Evolutionary conservation across 2,888 invertebrate genomes (phyloP).

Genomic region (Netelia inedita): DNA sequence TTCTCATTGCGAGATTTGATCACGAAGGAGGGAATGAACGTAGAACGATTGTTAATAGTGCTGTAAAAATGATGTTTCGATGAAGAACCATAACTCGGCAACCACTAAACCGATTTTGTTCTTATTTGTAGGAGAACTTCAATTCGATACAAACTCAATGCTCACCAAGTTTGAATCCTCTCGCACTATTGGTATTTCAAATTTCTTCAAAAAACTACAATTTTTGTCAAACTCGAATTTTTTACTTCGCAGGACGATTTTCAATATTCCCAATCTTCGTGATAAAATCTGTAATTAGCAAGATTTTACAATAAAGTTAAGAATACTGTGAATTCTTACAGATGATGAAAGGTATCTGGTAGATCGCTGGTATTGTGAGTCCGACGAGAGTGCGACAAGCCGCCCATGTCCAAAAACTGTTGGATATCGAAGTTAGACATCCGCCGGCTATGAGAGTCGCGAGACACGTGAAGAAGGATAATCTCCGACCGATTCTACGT

Average conservation of each 20-base stretch:
- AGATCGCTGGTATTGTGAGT: constrained; percentile 95
- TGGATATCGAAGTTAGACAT: constrained; percentile 91
- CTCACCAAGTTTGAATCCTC: no score
- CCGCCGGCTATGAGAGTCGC: constrained; percentile 93
- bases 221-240: no score
- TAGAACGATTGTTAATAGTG: no score
- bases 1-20: no score
- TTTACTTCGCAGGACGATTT: neutral
- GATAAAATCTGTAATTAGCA: neutral
- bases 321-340: constrained; percentile 86
- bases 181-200: no score
- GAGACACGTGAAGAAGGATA: constrained; percentile 94
- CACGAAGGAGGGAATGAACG: no score
- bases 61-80: no score
- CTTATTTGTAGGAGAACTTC: no score
- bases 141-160: no score
- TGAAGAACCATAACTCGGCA: no score
- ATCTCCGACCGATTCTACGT: constrained; percentile 91
- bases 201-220: no score
- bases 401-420: constrained; percentile 94
- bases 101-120: no score
- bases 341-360: constrained; percentile 97
- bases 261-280: neutral
- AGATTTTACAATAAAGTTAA: neutral
- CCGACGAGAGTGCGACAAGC: constrained; percentile 94